These are phyloP conservation scores for Corella eumyota DNA, from an alignment of 23 tunicate species.

Conservation along the genomic window DNA sequence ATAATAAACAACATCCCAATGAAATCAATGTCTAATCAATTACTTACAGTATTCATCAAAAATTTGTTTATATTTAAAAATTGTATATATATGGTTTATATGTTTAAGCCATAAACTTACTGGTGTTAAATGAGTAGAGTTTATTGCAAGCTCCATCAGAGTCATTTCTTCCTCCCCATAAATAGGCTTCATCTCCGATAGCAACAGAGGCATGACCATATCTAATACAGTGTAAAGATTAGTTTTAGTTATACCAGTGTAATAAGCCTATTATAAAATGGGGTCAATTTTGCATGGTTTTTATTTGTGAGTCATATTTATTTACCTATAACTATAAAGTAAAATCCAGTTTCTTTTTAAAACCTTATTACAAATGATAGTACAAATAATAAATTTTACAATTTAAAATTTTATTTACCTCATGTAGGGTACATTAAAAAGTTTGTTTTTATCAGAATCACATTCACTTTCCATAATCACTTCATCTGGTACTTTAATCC, in stretches of 20 bases:
- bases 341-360: no score
- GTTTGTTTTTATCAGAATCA: no score
- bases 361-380: no score
- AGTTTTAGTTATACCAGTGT: not conserved
- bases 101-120: constrained; percentile 7
- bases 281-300: no score
- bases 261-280: no score
- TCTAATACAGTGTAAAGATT: constrained; percentile 3
- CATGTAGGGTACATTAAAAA: constrained; percentile 19
- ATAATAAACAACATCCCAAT: no score
- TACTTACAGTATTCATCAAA: no score
- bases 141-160: constrained; percentile 36
- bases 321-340: no score
- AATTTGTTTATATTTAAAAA: not conserved
- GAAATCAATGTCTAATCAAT: no score
- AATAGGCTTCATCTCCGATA: constrained; percentile 29
- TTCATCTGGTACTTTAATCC: constrained; percentile 17
- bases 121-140: constrained; percentile 38
- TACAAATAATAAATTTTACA: no score
- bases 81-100: not conserved
- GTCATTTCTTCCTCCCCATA: constrained; percentile 79
- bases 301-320: no score
- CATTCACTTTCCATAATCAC: not conserved
- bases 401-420: no score
- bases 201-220: constrained; percentile 79